Base-by-base conservation (phyloP, 2,113 vertebrate species). In the Panthera uncia region DNA sequence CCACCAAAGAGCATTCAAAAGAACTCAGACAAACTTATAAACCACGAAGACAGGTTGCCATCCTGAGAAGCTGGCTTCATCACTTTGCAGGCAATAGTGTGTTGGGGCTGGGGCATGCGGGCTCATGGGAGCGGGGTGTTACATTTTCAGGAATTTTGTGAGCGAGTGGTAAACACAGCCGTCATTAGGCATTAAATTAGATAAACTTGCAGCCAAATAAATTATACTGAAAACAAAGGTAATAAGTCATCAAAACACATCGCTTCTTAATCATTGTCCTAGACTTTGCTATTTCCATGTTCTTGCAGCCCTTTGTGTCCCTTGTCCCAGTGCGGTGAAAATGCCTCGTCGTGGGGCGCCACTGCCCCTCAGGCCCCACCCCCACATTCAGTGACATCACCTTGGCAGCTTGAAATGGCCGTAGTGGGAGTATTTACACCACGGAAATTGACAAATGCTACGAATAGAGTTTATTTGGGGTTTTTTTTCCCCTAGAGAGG, bases 1-100 rank as follows among this genome's bases (percentile, higher is more conserved):
- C 65, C 45, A 73, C 50, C 71, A 68, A 76, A 96, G 45, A 85
- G n/a, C 65, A 80, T 81, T 89, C 83, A 92, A 82, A 95, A 65
- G 31, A 84, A 69, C 55, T 15, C 23, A 76, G 63, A 92, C 14
- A 52, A 57, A 79, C 63, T 9, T 69, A 50, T 73, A 86, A 66
- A 63, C 27, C 4, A 82, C 29, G 65, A 83, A 92, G 38, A 41
- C 18, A 74, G 29, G 13, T 33, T 82, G n/a, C 73, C 38, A 66
- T 11, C 14, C 29, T 2, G 2, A 91, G 21, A 61, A 57, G 16
- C 41, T 80, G 74, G 11, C 83, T 96, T 74, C 18, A 2, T 31
- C n/a, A 69, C 74, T 65, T 15, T 50, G 5, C 10, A 65, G 55
- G 29, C 33, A 11, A 2, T 50, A 36, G 31, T 50, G 31, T 25